These are phyloP conservation scores for Anabas testudineus DNA, from an alignment of 2,797 vertebrate genomes.

Conservation along the genomic window DNA sequence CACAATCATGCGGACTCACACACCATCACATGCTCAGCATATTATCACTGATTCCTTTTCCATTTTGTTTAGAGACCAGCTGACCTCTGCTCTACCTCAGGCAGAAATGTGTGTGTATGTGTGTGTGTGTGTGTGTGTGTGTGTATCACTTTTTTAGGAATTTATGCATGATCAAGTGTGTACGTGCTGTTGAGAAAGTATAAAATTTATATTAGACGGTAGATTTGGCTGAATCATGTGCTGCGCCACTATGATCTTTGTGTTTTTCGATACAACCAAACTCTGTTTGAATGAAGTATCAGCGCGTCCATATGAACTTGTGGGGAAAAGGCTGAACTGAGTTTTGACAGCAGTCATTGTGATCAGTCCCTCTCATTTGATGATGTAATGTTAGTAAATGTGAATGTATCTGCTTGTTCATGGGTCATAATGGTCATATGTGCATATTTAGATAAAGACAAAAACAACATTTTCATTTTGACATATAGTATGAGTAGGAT, in stretches of 20 bases:
- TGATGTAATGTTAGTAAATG: too few species aligned
- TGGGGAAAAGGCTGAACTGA: too few species aligned
- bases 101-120: conserved; percentile 40
- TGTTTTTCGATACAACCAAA: background rate
- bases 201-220: background rate
- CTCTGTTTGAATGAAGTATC: background rate
- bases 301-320: too few species aligned
- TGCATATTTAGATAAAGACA: too few species aligned
- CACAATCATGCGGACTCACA: conserved; percentile 46
- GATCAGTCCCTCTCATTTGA: too few species aligned
- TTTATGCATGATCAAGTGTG: conserved; percentile 37
- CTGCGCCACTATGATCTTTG: background rate
- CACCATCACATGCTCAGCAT: conserved; percentile 83
- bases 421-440: too few species aligned
- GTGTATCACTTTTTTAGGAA: conserved; percentile 11
- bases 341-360: too few species aligned
- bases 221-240: background rate
- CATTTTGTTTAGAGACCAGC: conserved; percentile 73
- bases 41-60: conserved; percentile 68
- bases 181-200: background rate
- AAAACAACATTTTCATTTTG: too few species aligned
- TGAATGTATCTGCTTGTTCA: too few species aligned
- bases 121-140: conserved; percentile 14
- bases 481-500: too few species aligned
- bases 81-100: conserved; percentile 64